These are phyloP conservation scores for Acyrthosiphon pisum DNA, from an alignment of 1,140 invertebrate genomes.

Conservation along the genomic window DNA sequence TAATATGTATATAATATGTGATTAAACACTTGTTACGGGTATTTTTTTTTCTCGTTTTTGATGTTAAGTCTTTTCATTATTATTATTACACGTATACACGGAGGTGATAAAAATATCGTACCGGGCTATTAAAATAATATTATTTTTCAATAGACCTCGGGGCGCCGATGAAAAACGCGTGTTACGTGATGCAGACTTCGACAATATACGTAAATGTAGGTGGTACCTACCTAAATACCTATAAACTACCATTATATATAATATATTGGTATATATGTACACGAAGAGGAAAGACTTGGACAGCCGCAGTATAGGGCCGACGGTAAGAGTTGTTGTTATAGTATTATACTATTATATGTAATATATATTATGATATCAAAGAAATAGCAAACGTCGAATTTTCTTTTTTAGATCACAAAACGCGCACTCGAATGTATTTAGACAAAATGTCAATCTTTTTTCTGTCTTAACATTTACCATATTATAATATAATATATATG, in stretches of 20 bases:
- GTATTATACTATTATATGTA: background rate
- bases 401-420: background rate
- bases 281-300: background rate
- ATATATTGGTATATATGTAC: background rate
- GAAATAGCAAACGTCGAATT: background rate
- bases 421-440: background rate
- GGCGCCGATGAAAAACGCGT: conserved; percentile 23
- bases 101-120: conserved; percentile 22
- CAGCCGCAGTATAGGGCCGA: background rate
- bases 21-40: conserved; percentile 31
- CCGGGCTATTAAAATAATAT: conserved; percentile 16
- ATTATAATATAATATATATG: background rate
- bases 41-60: background rate
- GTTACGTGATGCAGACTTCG: background rate
- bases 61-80: conserved; percentile 3
- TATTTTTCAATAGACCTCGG: background rate
- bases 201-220: background rate
- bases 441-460: background rate
- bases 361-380: background rate
- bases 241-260: background rate
- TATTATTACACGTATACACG: background rate
- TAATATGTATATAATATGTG: conserved; percentile 16
- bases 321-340: background rate
- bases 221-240: background rate
- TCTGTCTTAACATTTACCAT: background rate